phyloP scores from a whole-genome alignment of 2,888 invertebrate genomes.

The Epirrita christyi region DNA sequence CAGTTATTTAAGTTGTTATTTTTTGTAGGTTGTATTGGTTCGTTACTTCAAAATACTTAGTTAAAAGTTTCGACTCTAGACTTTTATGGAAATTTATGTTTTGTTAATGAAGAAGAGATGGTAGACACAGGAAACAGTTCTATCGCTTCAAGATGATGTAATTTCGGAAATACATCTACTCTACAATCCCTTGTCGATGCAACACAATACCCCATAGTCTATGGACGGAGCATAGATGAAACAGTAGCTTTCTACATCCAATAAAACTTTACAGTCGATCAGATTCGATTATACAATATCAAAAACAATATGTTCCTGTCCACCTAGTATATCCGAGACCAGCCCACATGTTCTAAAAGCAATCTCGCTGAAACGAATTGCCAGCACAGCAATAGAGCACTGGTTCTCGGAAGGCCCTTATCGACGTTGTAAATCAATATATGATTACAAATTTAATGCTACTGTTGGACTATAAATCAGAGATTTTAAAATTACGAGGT shows the following conservation, averaged over 20 bases:
- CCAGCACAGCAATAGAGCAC: constrained; percentile 59
- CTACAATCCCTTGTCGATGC: background rate
- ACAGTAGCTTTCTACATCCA: constrained; percentile 16
- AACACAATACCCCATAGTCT: background rate
- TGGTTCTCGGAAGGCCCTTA: constrained; percentile 78
- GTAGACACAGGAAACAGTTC: too few species aligned
- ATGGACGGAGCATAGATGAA: constrained; percentile 1
- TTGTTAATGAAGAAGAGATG: too few species aligned
- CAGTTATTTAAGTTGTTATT: background rate
- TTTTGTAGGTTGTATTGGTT: too few species aligned
- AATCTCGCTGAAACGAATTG: constrained; percentile 59
- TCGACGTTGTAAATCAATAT: constrained; percentile 83
- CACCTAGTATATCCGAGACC: constrained; percentile 8
- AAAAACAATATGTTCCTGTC: constrained; percentile 39
- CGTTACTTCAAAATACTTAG: background rate
- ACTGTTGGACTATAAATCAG: constrained; percentile 83
- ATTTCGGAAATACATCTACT: too few species aligned
- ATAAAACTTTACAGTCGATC: constrained; percentile 40
- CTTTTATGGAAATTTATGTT: too few species aligned
- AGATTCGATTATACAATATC: constrained; percentile 49
- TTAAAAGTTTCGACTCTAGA: too few species aligned
- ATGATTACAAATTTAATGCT: constrained; percentile 85
- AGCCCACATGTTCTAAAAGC: constrained; percentile 59
- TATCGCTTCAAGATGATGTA: too few species aligned
- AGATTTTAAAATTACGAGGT: constrained; percentile 81